Conservation (phyloP, 2,888 invertebrate genomes). For the Drosophila cracens region DNA sequence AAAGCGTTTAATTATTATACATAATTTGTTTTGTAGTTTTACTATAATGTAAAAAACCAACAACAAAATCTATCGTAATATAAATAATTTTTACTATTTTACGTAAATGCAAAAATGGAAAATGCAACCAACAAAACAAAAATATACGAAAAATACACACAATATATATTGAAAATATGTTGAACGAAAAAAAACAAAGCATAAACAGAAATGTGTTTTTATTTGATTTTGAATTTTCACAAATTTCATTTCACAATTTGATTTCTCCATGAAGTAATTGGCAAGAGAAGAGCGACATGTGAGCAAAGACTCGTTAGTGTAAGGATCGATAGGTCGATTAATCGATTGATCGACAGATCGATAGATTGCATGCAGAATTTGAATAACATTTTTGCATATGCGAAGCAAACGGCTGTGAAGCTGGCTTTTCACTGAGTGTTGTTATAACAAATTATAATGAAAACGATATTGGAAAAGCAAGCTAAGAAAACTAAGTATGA, state of each 20-base stretch:
- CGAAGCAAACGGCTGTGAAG: conserved; percentile 77
- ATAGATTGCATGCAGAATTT: conserved; percentile 35
- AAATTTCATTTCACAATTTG: neutral
- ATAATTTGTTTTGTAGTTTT: conserved; percentile 76
- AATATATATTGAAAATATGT: conserved; percentile 69
- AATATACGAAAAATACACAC: conserved; percentile 56
- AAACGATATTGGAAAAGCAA: conserved; percentile 33
- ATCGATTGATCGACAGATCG: conserved; percentile 28
- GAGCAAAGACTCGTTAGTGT: conserved; percentile 65
- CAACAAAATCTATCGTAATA: conserved; percentile 48
- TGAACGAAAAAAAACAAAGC: conserved; percentile 60
- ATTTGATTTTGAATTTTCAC: conserved; percentile 32
- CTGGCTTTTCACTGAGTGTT: conserved; percentile 61
- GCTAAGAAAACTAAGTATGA: conserved; percentile 24
- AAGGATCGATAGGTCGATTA: conserved; percentile 36
- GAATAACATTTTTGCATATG: conserved; percentile 47
- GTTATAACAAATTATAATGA: conserved; percentile 15
- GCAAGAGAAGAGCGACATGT: conserved; percentile 23
- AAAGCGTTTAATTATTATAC: conserved; percentile 53
- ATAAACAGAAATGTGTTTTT: conserved; percentile 64
- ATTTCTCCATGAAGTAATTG: conserved; percentile 14
- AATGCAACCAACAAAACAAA: conserved; percentile 48
- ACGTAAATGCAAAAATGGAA: conserved; percentile 53
- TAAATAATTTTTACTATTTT: conserved; percentile 66
- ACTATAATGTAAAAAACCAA: conserved; percentile 54